A percentile compares a stretch with the other conserved stretches of the same genome.
These are phyloP conservation scores for Scotopteryx bipunctaria DNA, from an alignment of 2,888 invertebrate genomes.

Conservation along the genomic window DNA sequence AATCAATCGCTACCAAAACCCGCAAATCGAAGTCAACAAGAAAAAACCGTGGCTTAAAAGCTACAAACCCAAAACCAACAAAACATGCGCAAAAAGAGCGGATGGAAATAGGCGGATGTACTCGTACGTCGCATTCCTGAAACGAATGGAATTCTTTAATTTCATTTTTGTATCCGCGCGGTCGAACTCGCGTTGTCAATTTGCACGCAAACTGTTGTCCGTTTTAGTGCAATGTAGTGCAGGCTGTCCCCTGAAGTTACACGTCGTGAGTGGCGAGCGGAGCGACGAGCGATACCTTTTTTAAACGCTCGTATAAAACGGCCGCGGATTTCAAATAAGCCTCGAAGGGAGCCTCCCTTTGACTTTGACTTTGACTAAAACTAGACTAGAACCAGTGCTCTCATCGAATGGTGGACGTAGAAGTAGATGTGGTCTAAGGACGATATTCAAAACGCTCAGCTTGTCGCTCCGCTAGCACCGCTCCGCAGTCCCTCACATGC, in stretches of 20 bases:
- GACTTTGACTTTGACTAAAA: no score
- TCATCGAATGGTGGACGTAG: no score
- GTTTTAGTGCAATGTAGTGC: conserved; percentile 16
- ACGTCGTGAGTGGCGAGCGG: background rate
- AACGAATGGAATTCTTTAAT: conserved; percentile 26
- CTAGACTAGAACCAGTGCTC: no score
- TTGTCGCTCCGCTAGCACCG: conserved; percentile 1
- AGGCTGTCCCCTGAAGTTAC: background rate
- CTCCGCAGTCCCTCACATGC: background rate
- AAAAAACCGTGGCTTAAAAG: background rate
- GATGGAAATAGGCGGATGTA: conserved; percentile 7
- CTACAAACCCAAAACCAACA: background rate
- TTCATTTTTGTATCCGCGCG: conserved; percentile 20
- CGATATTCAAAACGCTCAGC: conserved; percentile 12
- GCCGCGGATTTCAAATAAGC: no score
- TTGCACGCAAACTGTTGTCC: conserved; percentile 19
- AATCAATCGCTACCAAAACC: background rate
- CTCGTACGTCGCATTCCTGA: conserved; percentile 7
- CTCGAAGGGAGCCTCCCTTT: no score
- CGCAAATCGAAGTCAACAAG: background rate
- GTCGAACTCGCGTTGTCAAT: conserved; percentile 18
- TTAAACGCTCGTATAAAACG: no score
- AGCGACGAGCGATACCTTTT: background rate
- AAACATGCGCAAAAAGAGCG: conserved; percentile 1
- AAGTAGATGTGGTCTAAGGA: no score